Base-by-base conservation (phyloP, 2,797 vertebrate genomes). In the Tragelaphus oryx region DNA sequence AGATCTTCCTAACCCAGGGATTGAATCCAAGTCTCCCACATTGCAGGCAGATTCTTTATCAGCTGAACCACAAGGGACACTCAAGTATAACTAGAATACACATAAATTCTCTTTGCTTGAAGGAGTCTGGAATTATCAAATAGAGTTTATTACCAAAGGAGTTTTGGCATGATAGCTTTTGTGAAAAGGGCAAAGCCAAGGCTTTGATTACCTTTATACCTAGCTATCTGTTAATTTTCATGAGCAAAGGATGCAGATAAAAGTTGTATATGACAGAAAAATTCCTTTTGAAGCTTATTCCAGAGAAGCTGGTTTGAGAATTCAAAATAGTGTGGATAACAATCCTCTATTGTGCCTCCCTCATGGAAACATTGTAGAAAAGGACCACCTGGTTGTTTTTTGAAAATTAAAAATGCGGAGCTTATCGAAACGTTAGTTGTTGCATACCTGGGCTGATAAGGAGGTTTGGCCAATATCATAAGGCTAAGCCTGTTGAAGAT, bases 261-360 rank as follows among this genome's bases (percentile, higher is more conserved):
- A 88, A 52, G 26, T 50, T 81, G 83, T 78, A 48, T 4, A 9
- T 57, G 46, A n/a, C 84, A 30, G 28, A 65, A 94, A 94, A 91
- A 93, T 46, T 62, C 44, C 28, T 62, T 95, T 65, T 18, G 75
- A 95, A 83, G 26, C 18, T 79, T 91, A 16, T 86, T 93, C 24
- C 14, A 92, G 37, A 92, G 71, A 91, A 95, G 33, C 26, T 89
- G 41, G 17, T 76, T 97, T 78, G 79, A 83, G 82, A 81, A 81
- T 48, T 84, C 60, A 24, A 60, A 85, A 94, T 79, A 71, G 8
- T 28, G n/a, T 11, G 26, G 74, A 79, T 88, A 48, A 89, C 37
- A 4, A 14, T 57, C 30, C 8, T 87, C 30, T 59, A 24, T 71
- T 94, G 16, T 87, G 33, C 33, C 16, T 92, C 46, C 30, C 18